Evolutionary conservation across 2,888 invertebrate species (phyloP).

Genomic region (Philaethria dido): DNA sequence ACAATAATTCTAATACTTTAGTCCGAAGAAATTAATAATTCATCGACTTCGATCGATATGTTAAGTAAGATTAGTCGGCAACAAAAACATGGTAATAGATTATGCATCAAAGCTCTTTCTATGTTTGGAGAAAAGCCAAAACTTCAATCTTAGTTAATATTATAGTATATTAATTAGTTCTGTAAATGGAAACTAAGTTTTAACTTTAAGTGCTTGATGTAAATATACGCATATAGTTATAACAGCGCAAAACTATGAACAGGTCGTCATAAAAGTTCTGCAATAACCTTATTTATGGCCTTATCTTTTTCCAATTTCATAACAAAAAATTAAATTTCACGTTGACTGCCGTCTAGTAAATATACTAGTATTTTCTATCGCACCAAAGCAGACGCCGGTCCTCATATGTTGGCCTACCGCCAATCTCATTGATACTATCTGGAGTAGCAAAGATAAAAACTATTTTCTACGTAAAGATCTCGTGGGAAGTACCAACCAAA

Average conservation of each 20-base stretch:
- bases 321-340: constrained; percentile 34
- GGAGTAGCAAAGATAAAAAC: constrained; percentile 64
- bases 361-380: constrained; percentile 29
- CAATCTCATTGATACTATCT: constrained; percentile 70
- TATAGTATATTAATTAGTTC: constrained; percentile 33
- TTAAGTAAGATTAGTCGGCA: constrained; percentile 7
- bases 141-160: constrained; percentile 54
- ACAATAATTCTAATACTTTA: neutral
- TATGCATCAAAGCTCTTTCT: constrained; percentile 50
- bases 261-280: neutral
- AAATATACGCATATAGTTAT: neutral
- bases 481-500: constrained; percentile 43
- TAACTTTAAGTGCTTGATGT: neutral
- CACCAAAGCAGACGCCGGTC: constrained; percentile 53
- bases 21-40: neutral
- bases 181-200: constrained; percentile 20
- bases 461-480: constrained; percentile 53
- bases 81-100: constrained; percentile 25
- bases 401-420: constrained; percentile 62
- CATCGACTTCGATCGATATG: neutral
- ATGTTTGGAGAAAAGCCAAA: constrained; percentile 67
- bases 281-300: neutral
- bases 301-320: constrained; percentile 26
- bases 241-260: neutral
- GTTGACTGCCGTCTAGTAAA: constrained; percentile 31